Evolutionary conservation across 2,797 vertebrate genomes (phyloP).

Genomic region (Harpagifer antarcticus): DNA sequence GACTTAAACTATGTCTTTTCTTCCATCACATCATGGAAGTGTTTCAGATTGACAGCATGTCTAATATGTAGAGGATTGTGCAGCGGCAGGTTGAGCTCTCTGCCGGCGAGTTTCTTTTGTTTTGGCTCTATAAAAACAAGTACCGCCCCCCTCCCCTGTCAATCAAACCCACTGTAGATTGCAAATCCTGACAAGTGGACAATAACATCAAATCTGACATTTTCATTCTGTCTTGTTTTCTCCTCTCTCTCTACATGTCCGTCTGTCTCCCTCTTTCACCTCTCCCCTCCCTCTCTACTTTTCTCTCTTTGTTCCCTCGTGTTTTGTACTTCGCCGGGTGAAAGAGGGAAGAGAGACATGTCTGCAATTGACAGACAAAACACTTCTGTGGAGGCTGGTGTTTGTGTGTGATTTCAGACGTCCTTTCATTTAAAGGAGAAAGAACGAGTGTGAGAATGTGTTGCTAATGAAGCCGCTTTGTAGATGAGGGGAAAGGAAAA

Average conservation of each 20-base stretch:
- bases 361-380: slow-evolving; percentile 47
- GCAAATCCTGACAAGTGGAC: slow-evolving; percentile 62
- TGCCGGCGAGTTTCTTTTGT: slow-evolving; percentile 39
- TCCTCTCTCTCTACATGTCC: slow-evolving; percentile 28
- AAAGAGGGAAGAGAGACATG: slow-evolving; percentile 22
- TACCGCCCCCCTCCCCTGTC: slow-evolving; percentile 43
- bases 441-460: slow-evolving; percentile 3
- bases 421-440: slow-evolving; percentile 19
- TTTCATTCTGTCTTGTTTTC: slow-evolving; percentile 51
- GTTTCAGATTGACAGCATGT: not conserved
- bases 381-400: slow-evolving; percentile 15
- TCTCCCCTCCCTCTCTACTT: slow-evolving; percentile 36
- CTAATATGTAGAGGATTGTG: not conserved
- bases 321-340: slow-evolving; percentile 30
- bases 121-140: slow-evolving; percentile 21
- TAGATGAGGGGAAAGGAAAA: not conserved
- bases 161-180: slow-evolving; percentile 50
- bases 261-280: slow-evolving; percentile 45
- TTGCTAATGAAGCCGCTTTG: slow-evolving; percentile 30
- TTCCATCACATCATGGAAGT: not conserved
- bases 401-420: not conserved
- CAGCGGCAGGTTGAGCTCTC: slow-evolving; percentile 21
- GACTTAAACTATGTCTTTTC: not conserved
- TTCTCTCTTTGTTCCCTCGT: slow-evolving; percentile 39
- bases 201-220: slow-evolving; percentile 72